Evolutionary conservation across 2,113 vertebrate species (phyloP).

Genomic region (Stigmatopora argus): DNA sequence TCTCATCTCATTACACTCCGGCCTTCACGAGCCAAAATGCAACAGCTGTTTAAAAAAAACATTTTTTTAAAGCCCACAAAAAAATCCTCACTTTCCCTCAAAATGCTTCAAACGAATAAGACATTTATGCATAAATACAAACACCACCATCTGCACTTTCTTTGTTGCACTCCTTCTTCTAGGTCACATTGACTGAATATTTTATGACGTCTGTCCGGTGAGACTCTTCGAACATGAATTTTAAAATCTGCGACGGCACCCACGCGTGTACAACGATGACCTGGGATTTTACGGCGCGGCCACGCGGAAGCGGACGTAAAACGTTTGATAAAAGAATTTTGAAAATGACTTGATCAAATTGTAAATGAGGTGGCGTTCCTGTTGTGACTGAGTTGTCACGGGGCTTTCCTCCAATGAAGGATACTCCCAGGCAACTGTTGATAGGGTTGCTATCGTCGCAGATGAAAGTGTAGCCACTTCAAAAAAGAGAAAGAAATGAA

Average conservation of each 20-base stretch:
- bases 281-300: conserved; percentile 11
- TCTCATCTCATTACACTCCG: too few species aligned
- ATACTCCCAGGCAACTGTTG: conserved; percentile 5
- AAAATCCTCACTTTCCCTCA: too few species aligned
- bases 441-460: conserved; percentile 11
- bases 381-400: not conserved
- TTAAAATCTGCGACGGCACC: conserved; percentile 20
- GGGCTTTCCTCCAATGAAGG: conserved; percentile 11
- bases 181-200: conserved; percentile 49
- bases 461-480: not conserved
- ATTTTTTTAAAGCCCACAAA: too few species aligned
- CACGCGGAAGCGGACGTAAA: not conserved
- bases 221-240: conserved; percentile 42
- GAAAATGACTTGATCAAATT: not conserved
- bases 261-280: conserved; percentile 13
- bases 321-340: too few species aligned
- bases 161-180: conserved; percentile 40
- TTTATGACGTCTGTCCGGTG: conserved; percentile 43
- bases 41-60: too few species aligned
- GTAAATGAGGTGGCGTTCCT: not conserved
- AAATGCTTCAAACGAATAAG: not conserved
- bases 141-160: not conserved
- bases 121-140: not conserved
- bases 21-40: too few species aligned
- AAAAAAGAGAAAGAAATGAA: not conserved